Conservation (phyloP, 2,888 invertebrate genomes). For the Brassicogethes aeneus region DNA sequence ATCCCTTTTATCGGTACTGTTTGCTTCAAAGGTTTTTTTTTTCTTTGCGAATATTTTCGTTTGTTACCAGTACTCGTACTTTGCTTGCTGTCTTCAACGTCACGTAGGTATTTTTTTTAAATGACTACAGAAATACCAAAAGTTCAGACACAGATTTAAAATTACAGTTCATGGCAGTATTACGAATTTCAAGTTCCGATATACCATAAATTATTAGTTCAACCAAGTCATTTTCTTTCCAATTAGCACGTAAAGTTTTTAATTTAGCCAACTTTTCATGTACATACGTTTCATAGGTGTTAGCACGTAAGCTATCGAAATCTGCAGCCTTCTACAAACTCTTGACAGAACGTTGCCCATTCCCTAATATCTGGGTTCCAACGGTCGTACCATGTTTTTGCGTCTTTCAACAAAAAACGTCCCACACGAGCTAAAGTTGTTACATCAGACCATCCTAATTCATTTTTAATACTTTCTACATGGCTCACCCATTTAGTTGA, state of each 20-base stretch:
- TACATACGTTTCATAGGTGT: constrained; percentile 21
- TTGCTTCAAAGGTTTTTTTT: too few species aligned
- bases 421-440: too few species aligned
- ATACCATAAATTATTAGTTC: constrained; percentile 17
- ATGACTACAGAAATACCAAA: too few species aligned
- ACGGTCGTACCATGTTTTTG: constrained; percentile 12
- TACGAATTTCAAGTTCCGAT: too few species aligned
- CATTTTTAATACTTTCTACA: constrained; percentile 11
- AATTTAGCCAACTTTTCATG: constrained; percentile 15
- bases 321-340: constrained; percentile 18
- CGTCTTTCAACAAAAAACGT: constrained; percentile 9
- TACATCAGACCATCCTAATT: constrained; percentile 14
- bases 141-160: too few species aligned
- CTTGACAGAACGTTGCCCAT: constrained; percentile 17
- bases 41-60: too few species aligned
- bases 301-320: constrained; percentile 13
- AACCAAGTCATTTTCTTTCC: constrained; percentile 16
- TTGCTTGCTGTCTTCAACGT: too few species aligned
- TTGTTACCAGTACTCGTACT: too few species aligned
- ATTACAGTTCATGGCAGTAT: too few species aligned
- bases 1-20: too few species aligned
- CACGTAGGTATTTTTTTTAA: too few species aligned
- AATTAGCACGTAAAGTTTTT: constrained; percentile 16
- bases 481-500: constrained; percentile 13
- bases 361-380: constrained; percentile 15